phyloP scores from a whole-genome alignment of 2,113 vertebrate genomes.

The Leucopternis melanops region DNA sequence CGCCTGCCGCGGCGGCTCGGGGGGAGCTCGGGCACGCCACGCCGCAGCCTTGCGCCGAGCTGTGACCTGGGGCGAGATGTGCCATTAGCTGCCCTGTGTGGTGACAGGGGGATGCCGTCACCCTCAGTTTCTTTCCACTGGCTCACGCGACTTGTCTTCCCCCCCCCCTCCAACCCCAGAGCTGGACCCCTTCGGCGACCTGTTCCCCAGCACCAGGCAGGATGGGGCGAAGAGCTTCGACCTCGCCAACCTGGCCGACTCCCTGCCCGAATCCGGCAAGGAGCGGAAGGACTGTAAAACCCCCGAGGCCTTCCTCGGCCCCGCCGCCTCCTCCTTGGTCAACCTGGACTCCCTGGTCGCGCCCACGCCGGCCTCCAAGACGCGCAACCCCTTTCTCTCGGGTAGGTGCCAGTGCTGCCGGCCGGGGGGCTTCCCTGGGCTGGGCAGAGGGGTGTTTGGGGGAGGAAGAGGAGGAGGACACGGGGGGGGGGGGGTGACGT shows the following conservation, averaged over 20 bases:
- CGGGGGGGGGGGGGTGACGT: too few species aligned
- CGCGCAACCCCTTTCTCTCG: slow-evolving; percentile 88
- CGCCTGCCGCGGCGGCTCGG: fast-evolving
- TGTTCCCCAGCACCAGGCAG: slow-evolving; percentile 78
- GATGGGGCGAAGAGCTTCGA: slow-evolving; percentile 79
- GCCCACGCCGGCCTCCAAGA: slow-evolving; percentile 68
- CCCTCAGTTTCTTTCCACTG: neutral
- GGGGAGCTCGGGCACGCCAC: neutral
- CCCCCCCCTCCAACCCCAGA: slow-evolving; percentile 63
- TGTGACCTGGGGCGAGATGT: neutral
- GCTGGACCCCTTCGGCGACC: slow-evolving; percentile 83
- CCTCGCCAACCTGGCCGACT: slow-evolving; percentile 74
- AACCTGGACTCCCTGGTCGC: slow-evolving; percentile 87
- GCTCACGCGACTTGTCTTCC: neutral
- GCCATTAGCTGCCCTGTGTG: fast-evolving
- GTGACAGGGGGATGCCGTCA: neutral
- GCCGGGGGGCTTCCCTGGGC: too few species aligned
- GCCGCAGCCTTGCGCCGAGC: fast-evolving
- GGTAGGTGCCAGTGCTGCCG: slow-evolving; percentile 59
- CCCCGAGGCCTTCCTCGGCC: slow-evolving; percentile 88
- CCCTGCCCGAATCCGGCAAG: slow-evolving; percentile 66
- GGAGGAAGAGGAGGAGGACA: neutral
- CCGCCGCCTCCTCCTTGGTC: slow-evolving; percentile 86
- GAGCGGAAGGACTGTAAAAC: slow-evolving; percentile 75
- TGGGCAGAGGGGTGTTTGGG: neutral